Percentiles rank a stretch among this genome's conserved stretches.
phyloP scores from a whole-genome alignment of 2,888 invertebrate genomes.

The Netelia fuscicornis region DNA sequence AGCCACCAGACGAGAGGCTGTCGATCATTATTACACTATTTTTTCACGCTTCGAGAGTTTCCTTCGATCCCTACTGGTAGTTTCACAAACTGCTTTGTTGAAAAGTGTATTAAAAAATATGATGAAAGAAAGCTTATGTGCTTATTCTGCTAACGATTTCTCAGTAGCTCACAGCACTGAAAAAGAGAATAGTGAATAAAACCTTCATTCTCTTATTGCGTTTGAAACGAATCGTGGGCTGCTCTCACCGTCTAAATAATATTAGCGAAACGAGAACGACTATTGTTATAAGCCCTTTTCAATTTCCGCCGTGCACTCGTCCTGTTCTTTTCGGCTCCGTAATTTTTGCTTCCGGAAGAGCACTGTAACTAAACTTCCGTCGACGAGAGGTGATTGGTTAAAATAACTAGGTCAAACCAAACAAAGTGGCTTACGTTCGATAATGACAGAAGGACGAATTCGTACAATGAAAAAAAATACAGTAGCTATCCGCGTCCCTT shows the following conservation, averaged over 20 bases:
- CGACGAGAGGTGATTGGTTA: constrained; percentile 60
- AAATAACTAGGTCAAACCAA: constrained; percentile 70
- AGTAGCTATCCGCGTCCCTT: constrained; percentile 11
- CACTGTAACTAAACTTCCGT: constrained; percentile 40
- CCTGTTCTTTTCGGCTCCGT: constrained; percentile 42
- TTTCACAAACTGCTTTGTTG: neutral
- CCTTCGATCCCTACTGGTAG: constrained; percentile 6
- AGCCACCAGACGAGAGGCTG: constrained; percentile 38
- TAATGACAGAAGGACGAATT: constrained; percentile 61
- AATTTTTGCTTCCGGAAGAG: constrained; percentile 50
- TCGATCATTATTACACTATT: constrained; percentile 51
- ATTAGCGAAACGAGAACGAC: neutral
- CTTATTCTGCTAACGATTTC: too few relatives aligned
- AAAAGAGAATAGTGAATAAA: too few relatives aligned
- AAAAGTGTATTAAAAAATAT: neutral
- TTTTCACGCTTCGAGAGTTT: constrained; percentile 17
- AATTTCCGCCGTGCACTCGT: constrained; percentile 63
- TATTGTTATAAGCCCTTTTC: constrained; percentile 36
- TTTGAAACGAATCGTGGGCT: neutral
- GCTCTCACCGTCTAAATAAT: neutral
- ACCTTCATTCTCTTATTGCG: neutral
- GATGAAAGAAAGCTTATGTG: neutral
- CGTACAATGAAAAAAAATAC: constrained; percentile 50
- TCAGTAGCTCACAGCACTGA: too few relatives aligned
- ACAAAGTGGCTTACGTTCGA: constrained; percentile 66